Evolutionary conservation across 1,140 invertebrate genomes (phyloP).

Genomic region (Portunus trituberculatus): DNA sequence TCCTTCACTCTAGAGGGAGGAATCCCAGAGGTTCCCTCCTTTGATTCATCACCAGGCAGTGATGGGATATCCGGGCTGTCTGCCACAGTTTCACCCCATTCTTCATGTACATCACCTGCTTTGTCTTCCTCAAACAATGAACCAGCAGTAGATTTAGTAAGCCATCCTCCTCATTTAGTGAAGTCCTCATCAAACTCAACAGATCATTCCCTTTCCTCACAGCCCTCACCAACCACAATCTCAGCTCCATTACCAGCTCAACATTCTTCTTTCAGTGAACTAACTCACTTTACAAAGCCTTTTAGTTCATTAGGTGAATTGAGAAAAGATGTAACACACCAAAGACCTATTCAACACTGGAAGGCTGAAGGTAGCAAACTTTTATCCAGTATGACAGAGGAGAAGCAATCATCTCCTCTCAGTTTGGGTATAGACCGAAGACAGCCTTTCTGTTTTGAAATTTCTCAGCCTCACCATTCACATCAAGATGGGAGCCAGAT

Average conservation of each 20-base stretch:
- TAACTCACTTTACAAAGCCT: slow-evolving; percentile 41
- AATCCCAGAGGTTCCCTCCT: slow-evolving; percentile 72
- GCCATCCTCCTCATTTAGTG: neutral
- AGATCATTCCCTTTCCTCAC: slow-evolving; percentile 35
- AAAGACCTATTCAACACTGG: slow-evolving; percentile 56
- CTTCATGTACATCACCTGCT: slow-evolving; percentile 66
- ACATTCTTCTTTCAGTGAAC: slow-evolving; percentile 56
- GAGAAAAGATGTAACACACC: slow-evolving; percentile 25
- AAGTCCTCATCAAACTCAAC: slow-evolving; percentile 52
- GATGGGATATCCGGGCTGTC: slow-evolving; percentile 61
- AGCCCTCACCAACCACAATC: slow-evolving; percentile 54
- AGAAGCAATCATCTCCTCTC: slow-evolving; percentile 38
- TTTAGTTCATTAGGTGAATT: slow-evolving; percentile 66
- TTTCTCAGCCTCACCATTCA: slow-evolving; percentile 24
- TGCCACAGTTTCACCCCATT: slow-evolving; percentile 65
- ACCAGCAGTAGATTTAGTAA: neutral
- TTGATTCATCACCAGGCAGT: slow-evolving; percentile 70
- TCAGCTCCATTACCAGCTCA: slow-evolving; percentile 59
- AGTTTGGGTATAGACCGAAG: slow-evolving; percentile 39
- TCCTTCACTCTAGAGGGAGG: slow-evolving; percentile 74
- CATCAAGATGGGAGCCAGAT: slow-evolving; percentile 49
- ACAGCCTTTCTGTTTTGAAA: slow-evolving; percentile 33
- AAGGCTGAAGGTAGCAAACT: slow-evolving; percentile 42
- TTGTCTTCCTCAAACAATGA: slow-evolving; percentile 58
- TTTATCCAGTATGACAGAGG: slow-evolving; percentile 5